phyloP scores from a whole-genome alignment of 1,140 invertebrate genomes.

The Parasteatoda tepidariorum region DNA sequence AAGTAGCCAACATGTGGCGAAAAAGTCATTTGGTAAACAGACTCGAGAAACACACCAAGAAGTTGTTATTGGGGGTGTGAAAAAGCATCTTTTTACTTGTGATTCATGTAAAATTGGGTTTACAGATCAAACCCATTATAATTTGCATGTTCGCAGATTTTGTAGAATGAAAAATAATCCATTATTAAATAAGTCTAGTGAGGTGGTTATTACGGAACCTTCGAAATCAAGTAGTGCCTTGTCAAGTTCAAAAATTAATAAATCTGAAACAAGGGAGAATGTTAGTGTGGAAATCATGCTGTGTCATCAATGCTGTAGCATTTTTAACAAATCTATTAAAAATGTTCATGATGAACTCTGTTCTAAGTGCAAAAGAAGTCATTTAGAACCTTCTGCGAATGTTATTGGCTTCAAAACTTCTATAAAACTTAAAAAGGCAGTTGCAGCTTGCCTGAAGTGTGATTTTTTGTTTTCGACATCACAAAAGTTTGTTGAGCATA shows the following conservation, averaged over 20 bases:
- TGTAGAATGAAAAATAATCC: conserved; percentile 21
- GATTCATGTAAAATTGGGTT: conserved; percentile 50
- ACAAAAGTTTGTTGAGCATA: conserved; percentile 1
- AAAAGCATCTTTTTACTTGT: conserved; percentile 53
- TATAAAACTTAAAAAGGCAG: background rate
- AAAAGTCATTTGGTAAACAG: conserved; percentile 26
- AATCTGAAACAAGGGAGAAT: too few species aligned
- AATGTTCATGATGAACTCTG: background rate
- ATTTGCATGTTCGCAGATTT: conserved; percentile 48
- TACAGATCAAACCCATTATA: conserved; percentile 52
- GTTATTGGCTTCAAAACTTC: background rate
- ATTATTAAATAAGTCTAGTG: too few species aligned
- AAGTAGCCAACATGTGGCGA: conserved; percentile 37
- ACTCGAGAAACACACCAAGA: conserved; percentile 21
- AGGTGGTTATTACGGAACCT: background rate
- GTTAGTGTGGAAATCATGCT: background rate
- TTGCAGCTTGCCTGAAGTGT: conserved; percentile 14
- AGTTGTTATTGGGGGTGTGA: conserved; percentile 28
- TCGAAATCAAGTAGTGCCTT: background rate
- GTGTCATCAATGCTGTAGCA: background rate
- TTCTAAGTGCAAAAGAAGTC: background rate
- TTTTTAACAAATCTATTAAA: background rate
- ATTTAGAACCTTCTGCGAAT: background rate
- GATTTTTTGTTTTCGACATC: background rate
- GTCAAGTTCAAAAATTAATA: background rate